Evolutionary conservation across 2,888 invertebrate genomes (phyloP).

Genomic region (Nymphalis c-album): DNA sequence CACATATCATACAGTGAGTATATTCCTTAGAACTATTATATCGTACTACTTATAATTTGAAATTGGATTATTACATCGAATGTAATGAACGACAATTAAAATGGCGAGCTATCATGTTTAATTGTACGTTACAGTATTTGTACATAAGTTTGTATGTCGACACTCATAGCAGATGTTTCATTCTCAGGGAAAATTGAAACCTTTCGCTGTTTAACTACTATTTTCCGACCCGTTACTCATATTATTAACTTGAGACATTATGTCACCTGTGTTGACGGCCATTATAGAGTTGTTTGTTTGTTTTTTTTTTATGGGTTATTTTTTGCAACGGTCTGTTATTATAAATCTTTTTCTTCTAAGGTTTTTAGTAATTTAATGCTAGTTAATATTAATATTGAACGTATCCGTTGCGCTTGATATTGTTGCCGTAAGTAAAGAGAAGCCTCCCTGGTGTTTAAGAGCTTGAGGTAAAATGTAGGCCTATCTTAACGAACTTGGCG

Average conservation of each 20-base stretch:
- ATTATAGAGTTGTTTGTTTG: neutral
- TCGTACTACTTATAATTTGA: too few relatives aligned
- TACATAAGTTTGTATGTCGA: slow-evolving; percentile 14
- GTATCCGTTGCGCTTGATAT: too few relatives aligned
- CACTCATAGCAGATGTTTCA: slow-evolving; percentile 2
- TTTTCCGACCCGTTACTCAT: neutral
- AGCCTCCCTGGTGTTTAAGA: too few relatives aligned
- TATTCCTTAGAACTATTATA: too few relatives aligned
- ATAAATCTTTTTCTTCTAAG: neutral
- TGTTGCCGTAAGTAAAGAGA: too few relatives aligned
- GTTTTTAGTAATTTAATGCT: neutral
- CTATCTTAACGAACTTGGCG: too few relatives aligned
- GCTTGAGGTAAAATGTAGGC: too few relatives aligned
- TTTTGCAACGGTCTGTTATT: neutral
- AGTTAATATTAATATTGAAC: too few relatives aligned
- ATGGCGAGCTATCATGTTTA: neutral
- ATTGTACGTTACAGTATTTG: slow-evolving; percentile 4
- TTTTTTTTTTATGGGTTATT: neutral
- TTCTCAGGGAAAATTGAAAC: slow-evolving; percentile 6
- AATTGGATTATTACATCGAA: too few relatives aligned
- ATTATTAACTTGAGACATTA: slow-evolving; percentile 8
- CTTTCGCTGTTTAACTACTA: slow-evolving; percentile 2
- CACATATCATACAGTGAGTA: too few relatives aligned
- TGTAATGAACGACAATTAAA: neutral
- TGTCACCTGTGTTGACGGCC: slow-evolving; percentile 5